These are phyloP conservation scores for Habrosyne pyritoides DNA, from an alignment of 2,888 invertebrate genomes.

Conservation along the genomic window DNA sequence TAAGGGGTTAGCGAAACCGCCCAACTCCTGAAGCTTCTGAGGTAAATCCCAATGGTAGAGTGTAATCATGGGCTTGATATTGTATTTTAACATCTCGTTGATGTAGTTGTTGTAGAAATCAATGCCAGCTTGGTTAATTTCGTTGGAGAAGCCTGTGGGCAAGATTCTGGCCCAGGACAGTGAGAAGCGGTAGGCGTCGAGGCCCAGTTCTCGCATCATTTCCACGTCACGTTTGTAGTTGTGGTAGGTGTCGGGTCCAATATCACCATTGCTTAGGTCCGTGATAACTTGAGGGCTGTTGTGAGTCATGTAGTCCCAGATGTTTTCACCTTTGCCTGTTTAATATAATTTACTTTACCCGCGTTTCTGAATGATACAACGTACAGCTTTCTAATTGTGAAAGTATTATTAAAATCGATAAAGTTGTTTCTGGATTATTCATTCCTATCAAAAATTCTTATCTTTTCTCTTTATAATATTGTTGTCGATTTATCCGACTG, in stretches of 20 bases:
- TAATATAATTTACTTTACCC: no score
- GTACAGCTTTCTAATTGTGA: no score
- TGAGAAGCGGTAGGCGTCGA: conserved; percentile 80
- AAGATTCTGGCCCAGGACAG: conserved; percentile 85
- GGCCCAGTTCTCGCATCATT: conserved; percentile 66
- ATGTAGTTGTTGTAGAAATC: conserved; percentile 86
- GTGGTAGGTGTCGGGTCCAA: conserved; percentile 83
- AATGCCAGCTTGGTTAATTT: conserved; percentile 83
- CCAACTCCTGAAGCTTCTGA: conserved; percentile 75
- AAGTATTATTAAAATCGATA: no score
- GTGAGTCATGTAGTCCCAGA: conserved; percentile 55
- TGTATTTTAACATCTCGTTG: conserved; percentile 82
- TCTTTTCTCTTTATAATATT: no score
- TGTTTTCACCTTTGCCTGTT: conserved; percentile 50
- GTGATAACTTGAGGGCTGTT: conserved; percentile 37
- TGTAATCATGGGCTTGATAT: conserved; percentile 84
- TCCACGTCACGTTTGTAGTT: conserved; percentile 81
- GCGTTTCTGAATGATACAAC: no score
- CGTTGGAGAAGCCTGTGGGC: conserved; percentile 78
- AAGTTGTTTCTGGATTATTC: no score
- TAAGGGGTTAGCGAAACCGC: conserved; percentile 73
- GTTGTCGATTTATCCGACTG: no score
- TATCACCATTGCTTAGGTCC: conserved; percentile 77
- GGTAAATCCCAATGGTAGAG: conserved; percentile 82
- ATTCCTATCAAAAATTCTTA: no score